Percentiles rank a stretch among this genome's conserved stretches.
Conservation (phyloP, 2,113 vertebrate genomes). For the Hypomesus transpacificus region DNA sequence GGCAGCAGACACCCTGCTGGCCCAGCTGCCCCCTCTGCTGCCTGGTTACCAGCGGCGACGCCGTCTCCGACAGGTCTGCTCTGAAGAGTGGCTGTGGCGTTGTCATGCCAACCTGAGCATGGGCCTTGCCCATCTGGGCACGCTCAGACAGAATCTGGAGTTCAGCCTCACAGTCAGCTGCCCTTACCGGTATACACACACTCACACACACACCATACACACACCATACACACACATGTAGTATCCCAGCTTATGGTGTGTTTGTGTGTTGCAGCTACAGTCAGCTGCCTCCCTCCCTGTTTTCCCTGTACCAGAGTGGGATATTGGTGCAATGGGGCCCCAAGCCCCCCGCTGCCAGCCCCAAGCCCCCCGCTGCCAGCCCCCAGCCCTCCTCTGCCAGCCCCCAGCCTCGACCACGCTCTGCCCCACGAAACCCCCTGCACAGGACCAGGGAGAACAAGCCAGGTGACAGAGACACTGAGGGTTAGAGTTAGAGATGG, state of each 20-base stretch:
- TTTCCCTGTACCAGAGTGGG: slow-evolving; percentile 83
- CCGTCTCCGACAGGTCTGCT: slow-evolving; percentile 65
- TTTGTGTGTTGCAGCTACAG: slow-evolving; percentile 73
- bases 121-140: slow-evolving; percentile 72
- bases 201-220: slow-evolving; percentile 39
- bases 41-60: slow-evolving; percentile 55
- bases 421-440: background rate
- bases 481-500: no score
- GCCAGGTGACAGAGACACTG: slow-evolving; percentile 30
- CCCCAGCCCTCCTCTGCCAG: slow-evolving; percentile 10
- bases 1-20: slow-evolving; percentile 58
- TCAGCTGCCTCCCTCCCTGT: slow-evolving; percentile 73
- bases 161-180: slow-evolving; percentile 25
- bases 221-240: background rate
- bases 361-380: slow-evolving; percentile 13
- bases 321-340: slow-evolving; percentile 67
- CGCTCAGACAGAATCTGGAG: slow-evolving; percentile 69
- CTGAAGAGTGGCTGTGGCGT: slow-evolving; percentile 82
- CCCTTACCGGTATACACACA: no score
- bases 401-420: background rate
- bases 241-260: background rate
- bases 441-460: slow-evolving; percentile 18
- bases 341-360: slow-evolving; percentile 16
- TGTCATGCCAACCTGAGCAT: slow-evolving; percentile 80
- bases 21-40: slow-evolving; percentile 62